Conservation (phyloP, 2,113 vertebrate genomes). For the Corapipo altera region DNA sequence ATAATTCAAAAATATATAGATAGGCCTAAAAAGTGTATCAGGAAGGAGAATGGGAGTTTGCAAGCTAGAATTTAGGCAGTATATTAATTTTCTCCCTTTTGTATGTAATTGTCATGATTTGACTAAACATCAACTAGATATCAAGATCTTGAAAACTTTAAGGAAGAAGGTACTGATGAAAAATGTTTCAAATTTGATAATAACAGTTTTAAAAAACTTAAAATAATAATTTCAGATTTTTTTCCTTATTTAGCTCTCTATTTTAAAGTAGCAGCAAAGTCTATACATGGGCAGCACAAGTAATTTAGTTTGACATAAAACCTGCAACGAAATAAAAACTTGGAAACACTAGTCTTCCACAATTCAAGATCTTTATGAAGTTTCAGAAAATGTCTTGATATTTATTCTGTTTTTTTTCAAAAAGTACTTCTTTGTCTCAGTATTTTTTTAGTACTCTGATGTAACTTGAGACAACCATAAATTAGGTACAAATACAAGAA, state of each 20-base stretch:
- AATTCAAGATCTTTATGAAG: neutral
- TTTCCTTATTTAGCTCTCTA: neutral
- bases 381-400: neutral
- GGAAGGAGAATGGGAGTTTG: neutral
- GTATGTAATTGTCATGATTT: neutral
- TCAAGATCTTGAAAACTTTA: neutral
- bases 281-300: neutral
- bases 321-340: neutral
- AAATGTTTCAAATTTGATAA: neutral
- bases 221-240: neutral
- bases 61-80: neutral
- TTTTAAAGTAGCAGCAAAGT: neutral
- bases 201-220: neutral
- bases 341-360: neutral
- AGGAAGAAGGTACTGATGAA: neutral
- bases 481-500: neutral
- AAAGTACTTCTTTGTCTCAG: neutral
- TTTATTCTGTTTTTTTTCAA: neutral
- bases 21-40: neutral
- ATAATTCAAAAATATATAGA: neutral
- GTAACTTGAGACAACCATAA: neutral
- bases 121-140: neutral
- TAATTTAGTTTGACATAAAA: neutral
- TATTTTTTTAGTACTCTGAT: neutral
- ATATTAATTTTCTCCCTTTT: neutral